A percentile compares a stretch with the other conserved stretches of the same genome.
phyloP scores from a whole-genome alignment of 2,113 vertebrate species.

The Donacobius atricapilla region DNA sequence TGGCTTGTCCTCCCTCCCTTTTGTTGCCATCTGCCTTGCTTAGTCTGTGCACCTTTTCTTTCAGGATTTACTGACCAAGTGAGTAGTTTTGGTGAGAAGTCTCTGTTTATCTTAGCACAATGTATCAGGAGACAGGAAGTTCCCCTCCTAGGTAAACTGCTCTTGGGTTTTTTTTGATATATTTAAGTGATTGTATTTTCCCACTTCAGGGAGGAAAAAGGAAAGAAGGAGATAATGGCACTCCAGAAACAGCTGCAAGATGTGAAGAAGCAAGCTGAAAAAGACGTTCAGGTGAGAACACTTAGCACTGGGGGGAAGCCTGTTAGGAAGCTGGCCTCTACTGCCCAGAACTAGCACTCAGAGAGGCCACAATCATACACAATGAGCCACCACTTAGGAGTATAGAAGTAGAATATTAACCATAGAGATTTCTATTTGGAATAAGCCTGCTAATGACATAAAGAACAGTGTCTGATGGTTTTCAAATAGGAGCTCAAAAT shows the following conservation, averaged over 20 bases:
- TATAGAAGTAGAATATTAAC: background rate
- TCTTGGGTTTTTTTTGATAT: background rate
- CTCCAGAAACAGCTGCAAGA: slow-evolving; percentile 79
- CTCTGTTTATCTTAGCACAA: background rate
- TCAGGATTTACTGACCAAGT: background rate
- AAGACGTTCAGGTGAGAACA: slow-evolving; percentile 77
- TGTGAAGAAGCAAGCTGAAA: slow-evolving; percentile 72
- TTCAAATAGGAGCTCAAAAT: background rate
- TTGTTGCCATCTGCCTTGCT: background rate
- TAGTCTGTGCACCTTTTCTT: background rate
- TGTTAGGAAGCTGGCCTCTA: background rate
- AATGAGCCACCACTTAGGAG: background rate
- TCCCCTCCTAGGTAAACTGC: background rate
- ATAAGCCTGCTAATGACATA: background rate
- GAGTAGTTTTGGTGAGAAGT: background rate
- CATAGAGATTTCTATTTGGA: background rate
- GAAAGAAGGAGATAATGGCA: slow-evolving; percentile 68
- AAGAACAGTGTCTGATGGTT: background rate
- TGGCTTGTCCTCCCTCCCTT: background rate
- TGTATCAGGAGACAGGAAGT: background rate
- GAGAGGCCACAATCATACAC: background rate
- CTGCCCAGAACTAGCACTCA: background rate
- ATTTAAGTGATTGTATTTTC: background rate
- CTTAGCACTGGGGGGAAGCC: background rate
- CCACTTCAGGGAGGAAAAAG: slow-evolving; percentile 75